phyloP scores from a whole-genome alignment of 2,113 vertebrate species.

The Engraulis encrasicolus region DNA sequence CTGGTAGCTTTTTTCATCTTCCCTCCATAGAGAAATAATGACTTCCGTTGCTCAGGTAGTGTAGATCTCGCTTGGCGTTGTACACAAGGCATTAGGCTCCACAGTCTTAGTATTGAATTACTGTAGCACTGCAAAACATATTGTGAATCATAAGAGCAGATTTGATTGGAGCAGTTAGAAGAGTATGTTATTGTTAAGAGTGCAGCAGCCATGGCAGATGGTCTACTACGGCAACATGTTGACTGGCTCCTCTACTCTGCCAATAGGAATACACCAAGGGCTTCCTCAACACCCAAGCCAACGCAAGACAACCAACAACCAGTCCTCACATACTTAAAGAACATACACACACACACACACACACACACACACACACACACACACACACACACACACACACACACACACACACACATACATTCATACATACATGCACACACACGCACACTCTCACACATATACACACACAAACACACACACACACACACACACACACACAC shows the following conservation, averaged over 20 bases:
- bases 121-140: no score
- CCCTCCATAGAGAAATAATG: no score
- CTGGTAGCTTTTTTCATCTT: no score
- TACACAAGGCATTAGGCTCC: no score
- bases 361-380: not conserved
- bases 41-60: no score
- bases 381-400: not conserved
- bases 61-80: no score
- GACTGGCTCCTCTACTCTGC: not conserved
- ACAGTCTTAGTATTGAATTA: no score
- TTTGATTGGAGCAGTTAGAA: not conserved
- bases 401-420: no score
- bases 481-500: not conserved
- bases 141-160: slow-evolving; percentile 1
- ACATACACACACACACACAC: not conserved
- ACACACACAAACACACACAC: not conserved
- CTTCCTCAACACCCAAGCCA: not conserved
- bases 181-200: slow-evolving; percentile 14
- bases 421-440: no score
- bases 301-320: not conserved
- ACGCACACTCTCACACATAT: no score
- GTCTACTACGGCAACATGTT: not conserved
- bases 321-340: no score
- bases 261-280: not conserved
- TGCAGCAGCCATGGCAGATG: not conserved